Percentiles rank a stretch among this genome's conserved stretches.
These are phyloP conservation scores for Shargacucullia verbasci DNA, from an alignment of 2,888 invertebrate species.

Conservation along the genomic window DNA sequence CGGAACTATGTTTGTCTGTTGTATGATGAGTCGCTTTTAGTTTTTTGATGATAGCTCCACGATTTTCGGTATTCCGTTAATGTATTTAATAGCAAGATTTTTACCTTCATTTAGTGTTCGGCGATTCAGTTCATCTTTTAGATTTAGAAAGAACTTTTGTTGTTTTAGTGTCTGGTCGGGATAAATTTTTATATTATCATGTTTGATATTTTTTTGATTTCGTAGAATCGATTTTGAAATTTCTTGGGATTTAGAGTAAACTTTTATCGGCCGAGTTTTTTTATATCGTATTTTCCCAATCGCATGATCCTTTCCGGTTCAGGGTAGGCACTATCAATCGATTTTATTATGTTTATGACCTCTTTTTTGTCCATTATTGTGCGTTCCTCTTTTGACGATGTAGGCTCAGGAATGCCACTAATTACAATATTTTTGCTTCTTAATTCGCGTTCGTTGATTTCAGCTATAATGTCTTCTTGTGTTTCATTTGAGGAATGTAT, in stretches of 20 bases:
- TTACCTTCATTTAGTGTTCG: neutral
- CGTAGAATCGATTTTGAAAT: neutral
- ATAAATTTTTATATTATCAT: neutral
- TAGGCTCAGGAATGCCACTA: too few species aligned
- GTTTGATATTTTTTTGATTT: neutral
- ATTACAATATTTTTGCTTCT: too few species aligned
- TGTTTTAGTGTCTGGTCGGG: conserved; percentile 2
- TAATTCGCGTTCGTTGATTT: too few species aligned
- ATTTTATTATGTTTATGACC: too few species aligned
- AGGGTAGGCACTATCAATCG: too few species aligned
- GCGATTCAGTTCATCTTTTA: conserved; percentile 4
- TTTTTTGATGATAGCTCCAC: conserved; percentile 1
- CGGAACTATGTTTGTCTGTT: neutral
- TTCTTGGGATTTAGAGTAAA: neutral
- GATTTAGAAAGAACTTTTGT: neutral
- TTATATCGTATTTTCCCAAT: too few species aligned
- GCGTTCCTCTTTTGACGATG: too few species aligned
- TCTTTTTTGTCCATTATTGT: too few species aligned
- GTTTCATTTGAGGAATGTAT: too few species aligned
- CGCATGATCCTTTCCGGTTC: too few species aligned
- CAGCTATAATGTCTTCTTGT: too few species aligned
- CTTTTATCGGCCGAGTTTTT: neutral
- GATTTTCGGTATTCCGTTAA: conserved; percentile 9
- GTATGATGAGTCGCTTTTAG: neutral
- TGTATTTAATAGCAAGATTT: conserved; percentile 1